phyloP scores from a whole-genome alignment of 2,113 vertebrate genomes.

The Grammomys surdaster region DNA sequence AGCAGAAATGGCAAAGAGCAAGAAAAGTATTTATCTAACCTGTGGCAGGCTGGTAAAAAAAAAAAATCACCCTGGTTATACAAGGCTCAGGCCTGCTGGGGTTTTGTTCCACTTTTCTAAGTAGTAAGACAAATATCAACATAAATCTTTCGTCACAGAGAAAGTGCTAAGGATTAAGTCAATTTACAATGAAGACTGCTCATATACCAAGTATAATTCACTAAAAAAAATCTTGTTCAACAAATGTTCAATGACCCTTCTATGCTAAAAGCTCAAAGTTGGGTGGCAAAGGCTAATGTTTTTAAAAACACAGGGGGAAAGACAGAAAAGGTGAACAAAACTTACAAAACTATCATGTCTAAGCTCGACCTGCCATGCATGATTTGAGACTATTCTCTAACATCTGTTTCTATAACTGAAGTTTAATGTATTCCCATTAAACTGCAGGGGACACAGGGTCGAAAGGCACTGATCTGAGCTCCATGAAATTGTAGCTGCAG shows the following conservation, averaged over 20 bases:
- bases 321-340: neutral
- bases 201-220: slow-evolving; percentile 61
- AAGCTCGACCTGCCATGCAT: neutral
- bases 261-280: slow-evolving; percentile 14
- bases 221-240: slow-evolving; percentile 64
- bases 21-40: neutral
- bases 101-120: slow-evolving; percentile 70
- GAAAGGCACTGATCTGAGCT: slow-evolving; percentile 26
- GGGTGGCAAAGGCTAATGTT: slow-evolving; percentile 45
- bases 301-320: neutral
- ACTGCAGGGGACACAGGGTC: slow-evolving; percentile 21
- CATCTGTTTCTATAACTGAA: slow-evolving; percentile 58
- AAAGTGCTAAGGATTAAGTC: slow-evolving; percentile 54
- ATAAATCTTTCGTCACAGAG: slow-evolving; percentile 71
- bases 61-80: neutral
- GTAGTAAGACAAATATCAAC: neutral
- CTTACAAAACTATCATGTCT: neutral
- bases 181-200: slow-evolving; percentile 61
- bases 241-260: slow-evolving; percentile 51
- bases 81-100: slow-evolving; percentile 54
- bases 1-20: neutral
- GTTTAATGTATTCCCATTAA: slow-evolving; percentile 49
- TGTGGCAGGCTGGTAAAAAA: slow-evolving; percentile 10
- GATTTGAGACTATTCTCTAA: neutral
- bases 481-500: neutral